Conservation (phyloP, 2,797 vertebrate species). For the Enteromius afrohamiltoni region DNA sequence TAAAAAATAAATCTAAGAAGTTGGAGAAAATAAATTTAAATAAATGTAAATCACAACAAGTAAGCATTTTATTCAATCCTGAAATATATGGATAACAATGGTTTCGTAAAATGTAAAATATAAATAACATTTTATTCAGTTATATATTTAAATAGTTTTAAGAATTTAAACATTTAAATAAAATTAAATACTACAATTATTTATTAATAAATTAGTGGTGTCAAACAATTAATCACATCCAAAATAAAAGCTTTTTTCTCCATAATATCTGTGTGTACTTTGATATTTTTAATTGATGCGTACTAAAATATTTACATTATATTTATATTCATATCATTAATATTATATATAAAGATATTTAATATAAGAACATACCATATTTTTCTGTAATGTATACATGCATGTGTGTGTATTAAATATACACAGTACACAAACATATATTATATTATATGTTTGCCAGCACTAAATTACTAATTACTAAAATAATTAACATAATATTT, state of each 20-base stretch:
- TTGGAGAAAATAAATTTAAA: not conserved
- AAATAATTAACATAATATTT: not conserved
- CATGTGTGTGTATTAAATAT: no score
- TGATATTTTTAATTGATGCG: no score
- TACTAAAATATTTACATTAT: no score
- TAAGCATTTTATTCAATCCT: not conserved
- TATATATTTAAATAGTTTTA: not conserved
- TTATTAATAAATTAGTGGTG: no score
- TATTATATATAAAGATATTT: no score
- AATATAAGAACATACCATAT: no score
- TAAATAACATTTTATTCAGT: not conserved
- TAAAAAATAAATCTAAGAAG: not conserved
- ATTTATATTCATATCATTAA: no score
- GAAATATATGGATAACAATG: not conserved
- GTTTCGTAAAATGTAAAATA: not conserved
- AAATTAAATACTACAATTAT: not conserved
- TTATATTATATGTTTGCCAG: not conserved
- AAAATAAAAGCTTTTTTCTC: no score
- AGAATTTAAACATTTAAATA: not conserved
- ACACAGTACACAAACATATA: no score
- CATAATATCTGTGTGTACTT: no score
- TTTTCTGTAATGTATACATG: no score
- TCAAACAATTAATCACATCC: no score
- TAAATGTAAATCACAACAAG: not conserved
- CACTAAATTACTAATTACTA: not conserved